These are phyloP conservation scores for Caradrina clavipalpis DNA, from an alignment of 2,888 invertebrate species.

Conservation along the genomic window DNA sequence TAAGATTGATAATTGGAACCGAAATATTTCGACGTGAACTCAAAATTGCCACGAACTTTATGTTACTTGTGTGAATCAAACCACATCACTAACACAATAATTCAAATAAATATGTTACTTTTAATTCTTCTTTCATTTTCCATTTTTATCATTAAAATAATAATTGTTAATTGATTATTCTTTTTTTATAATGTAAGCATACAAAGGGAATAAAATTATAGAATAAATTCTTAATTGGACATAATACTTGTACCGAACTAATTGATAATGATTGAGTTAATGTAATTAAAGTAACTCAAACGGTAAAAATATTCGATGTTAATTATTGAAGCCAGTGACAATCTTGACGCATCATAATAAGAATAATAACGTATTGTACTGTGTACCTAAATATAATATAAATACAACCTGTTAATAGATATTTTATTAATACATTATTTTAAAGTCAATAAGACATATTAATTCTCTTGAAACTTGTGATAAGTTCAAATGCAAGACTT, in stretches of 20 bases:
- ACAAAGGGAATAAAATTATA: not conserved
- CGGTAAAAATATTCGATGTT: constrained; percentile 6
- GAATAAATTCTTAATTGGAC: not conserved
- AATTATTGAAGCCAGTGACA: constrained; percentile 39
- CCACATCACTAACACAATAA: constrained; percentile 1
- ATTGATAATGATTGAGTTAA: not conserved
- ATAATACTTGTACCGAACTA: not conserved
- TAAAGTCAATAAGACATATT: constrained; percentile 47
- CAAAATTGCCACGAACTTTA: constrained; percentile 51
- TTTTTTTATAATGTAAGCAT: constrained; percentile 2
- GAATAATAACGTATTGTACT: constrained; percentile 49
- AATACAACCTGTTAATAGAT: constrained; percentile 54
- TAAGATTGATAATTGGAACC: constrained; percentile 40
- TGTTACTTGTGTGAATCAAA: constrained; percentile 49
- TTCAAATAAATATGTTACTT: not conserved
- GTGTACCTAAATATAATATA: constrained; percentile 49
- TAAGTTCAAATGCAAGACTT: constrained; percentile 56
- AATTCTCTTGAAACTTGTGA: constrained; percentile 35
- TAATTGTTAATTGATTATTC: not conserved
- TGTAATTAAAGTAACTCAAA: not conserved
- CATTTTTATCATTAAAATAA: not conserved
- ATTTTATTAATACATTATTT: constrained; percentile 28
- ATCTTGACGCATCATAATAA: constrained; percentile 48
- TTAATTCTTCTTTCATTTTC: not conserved
- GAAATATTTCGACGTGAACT: constrained; percentile 30